A percentile compares a stretch with the other conserved stretches of the same genome.
Conservation (phyloP, 2,797 vertebrate species). For the Mus spretus region DNA sequence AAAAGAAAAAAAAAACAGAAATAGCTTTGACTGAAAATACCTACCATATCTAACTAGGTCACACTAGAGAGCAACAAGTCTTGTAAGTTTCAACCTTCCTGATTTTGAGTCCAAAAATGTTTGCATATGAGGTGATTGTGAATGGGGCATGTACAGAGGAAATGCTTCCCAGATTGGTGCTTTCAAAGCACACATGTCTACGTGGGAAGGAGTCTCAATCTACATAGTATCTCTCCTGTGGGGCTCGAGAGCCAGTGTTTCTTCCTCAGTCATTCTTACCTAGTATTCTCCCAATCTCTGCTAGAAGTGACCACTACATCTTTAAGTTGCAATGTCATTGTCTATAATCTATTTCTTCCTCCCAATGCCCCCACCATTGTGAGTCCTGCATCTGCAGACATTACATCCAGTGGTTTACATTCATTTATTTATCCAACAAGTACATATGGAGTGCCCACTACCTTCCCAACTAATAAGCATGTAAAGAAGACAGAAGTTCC, state of each 20-base stretch:
- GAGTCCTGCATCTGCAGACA: neutral
- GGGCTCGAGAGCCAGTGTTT: neutral
- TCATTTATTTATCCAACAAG: neutral
- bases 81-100: neutral
- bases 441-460: neutral
- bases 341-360: neutral
- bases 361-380: neutral
- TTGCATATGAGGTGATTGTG: neutral
- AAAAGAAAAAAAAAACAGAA: neutral
- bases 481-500: neutral
- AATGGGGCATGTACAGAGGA: neutral
- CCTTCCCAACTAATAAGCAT: neutral
- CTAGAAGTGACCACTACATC: neutral
- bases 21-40: neutral
- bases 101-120: neutral
- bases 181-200: neutral
- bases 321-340: neutral
- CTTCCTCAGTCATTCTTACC: neutral
- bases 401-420: neutral
- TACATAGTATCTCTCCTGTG: neutral
- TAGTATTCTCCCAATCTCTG: neutral
- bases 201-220: neutral
- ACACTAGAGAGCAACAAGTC: neutral
- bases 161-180: neutral
- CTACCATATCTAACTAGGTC: neutral